phyloP scores from a whole-genome alignment of 2,888 invertebrate species.

The Oscheius sp. region DNA sequence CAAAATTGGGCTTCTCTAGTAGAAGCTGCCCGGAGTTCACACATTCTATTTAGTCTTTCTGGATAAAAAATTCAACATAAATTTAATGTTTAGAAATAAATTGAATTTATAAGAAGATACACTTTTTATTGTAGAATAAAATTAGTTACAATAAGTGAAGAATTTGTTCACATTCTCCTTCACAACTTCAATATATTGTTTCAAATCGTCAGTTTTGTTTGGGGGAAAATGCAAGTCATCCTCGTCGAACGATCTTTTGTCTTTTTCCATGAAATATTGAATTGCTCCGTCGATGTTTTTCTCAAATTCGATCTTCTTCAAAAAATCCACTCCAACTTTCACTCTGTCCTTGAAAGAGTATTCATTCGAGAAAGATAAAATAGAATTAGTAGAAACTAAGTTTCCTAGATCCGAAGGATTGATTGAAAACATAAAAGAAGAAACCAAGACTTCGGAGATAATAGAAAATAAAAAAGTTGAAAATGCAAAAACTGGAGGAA shows the following conservation, averaged over 20 bases:
- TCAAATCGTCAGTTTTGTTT: not conserved
- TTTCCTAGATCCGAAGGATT: too few species aligned
- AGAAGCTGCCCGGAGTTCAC: not conserved
- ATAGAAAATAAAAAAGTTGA: too few species aligned
- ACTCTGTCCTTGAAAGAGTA: conserved; percentile 8
- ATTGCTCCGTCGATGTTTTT: not conserved
- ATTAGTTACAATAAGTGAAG: not conserved
- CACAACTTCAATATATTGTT: not conserved
- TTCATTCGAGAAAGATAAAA: conserved; percentile 39
- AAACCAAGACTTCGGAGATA: conserved; percentile 3
- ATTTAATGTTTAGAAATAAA: not conserved
- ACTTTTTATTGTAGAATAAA: not conserved
- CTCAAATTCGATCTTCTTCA: not conserved
- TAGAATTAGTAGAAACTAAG: conserved; percentile 1
- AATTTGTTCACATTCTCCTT: not conserved
- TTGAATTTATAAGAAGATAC: not conserved
- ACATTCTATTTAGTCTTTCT: not conserved
- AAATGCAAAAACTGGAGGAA: not conserved
- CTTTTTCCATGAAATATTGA: not conserved
- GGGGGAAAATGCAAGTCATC: not conserved
- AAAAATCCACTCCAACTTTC: not conserved
- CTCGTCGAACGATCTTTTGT: not conserved
- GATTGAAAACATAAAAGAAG: too few species aligned
- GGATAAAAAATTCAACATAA: not conserved
- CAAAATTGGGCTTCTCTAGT: too few species aligned